phyloP scores from a whole-genome alignment of 1,140 invertebrate species.

The Cotesia typhae region DNA sequence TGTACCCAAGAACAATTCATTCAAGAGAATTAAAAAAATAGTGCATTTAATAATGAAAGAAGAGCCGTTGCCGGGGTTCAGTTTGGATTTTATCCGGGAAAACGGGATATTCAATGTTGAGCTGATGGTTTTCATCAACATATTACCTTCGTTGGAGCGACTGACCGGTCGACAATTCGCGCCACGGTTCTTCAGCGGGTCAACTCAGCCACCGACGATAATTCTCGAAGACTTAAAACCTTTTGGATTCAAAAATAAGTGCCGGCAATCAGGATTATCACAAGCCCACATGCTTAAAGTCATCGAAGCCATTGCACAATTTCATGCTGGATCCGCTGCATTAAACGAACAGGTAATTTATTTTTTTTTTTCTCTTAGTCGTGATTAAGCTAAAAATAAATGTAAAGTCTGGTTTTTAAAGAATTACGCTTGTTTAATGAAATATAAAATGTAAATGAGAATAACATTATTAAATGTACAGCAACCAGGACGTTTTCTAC shows the following conservation, averaged over 20 bases:
- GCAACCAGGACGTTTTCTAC: slow-evolving; percentile 48
- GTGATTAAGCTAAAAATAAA: background rate
- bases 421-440: background rate
- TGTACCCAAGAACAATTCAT: background rate
- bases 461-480: slow-evolving; percentile 26
- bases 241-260: slow-evolving; percentile 10
- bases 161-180: slow-evolving; percentile 10
- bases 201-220: slow-evolving; percentile 12
- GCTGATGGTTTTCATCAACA: slow-evolving; percentile 14
- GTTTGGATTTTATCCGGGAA: slow-evolving; percentile 25
- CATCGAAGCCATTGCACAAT: slow-evolving; percentile 18
- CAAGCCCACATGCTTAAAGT: slow-evolving; percentile 21
- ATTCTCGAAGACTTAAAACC: slow-evolving; percentile 22
- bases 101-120: slow-evolving; percentile 19
- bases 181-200: slow-evolving; percentile 21
- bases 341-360: slow-evolving; percentile 57
- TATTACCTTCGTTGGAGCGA: slow-evolving; percentile 13
- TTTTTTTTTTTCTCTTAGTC: background rate
- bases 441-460: slow-evolving; percentile 4
- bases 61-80: slow-evolving; percentile 18
- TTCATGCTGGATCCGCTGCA: slow-evolving; percentile 44
- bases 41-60: slow-evolving; percentile 23
- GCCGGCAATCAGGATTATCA: slow-evolving; percentile 16
- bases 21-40: slow-evolving; percentile 7
- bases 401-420: too few relatives aligned